These are phyloP conservation scores for Gambusia affinis DNA, from an alignment of 2,113 vertebrate species.

Conservation along the genomic window DNA sequence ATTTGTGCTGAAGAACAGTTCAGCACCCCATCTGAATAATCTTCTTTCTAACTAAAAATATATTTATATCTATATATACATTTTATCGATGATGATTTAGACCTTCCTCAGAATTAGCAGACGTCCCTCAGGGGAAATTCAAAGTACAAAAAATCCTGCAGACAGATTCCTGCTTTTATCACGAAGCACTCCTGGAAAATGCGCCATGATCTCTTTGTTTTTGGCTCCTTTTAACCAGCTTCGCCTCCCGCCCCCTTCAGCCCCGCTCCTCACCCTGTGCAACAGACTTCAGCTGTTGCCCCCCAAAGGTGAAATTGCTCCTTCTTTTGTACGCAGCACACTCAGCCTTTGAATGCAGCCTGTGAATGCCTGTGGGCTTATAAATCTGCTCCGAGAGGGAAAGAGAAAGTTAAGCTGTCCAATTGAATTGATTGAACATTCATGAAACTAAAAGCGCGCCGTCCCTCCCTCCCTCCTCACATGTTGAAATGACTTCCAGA, in stretches of 20 bases:
- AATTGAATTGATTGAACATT: constrained; percentile 85
- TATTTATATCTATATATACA: not conserved
- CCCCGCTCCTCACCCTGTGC: constrained; percentile 15
- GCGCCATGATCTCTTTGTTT: constrained; percentile 39
- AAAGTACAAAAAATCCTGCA: not conserved
- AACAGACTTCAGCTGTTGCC: not conserved
- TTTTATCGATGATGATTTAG: not conserved
- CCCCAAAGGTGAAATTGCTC: constrained; percentile 72
- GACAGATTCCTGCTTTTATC: constrained; percentile 5
- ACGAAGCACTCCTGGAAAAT: constrained; percentile 1
- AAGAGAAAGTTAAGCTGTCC: constrained; percentile 83
- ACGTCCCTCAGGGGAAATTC: constrained; percentile 12
- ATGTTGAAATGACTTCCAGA: constrained; percentile 85
- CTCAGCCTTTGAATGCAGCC: constrained; percentile 74
- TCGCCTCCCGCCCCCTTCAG: constrained; percentile 27
- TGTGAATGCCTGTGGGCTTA: constrained; percentile 77
- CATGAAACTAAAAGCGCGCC: constrained; percentile 79
- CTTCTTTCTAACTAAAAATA: too few species aligned
- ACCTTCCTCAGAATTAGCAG: not conserved
- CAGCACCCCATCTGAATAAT: too few species aligned
- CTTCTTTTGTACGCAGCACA: constrained; percentile 68
- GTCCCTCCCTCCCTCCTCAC: constrained; percentile 64
- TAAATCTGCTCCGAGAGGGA: constrained; percentile 74
- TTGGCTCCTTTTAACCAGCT: constrained; percentile 44
- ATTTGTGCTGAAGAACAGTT: too few species aligned